Evolutionary conservation across 1,140 invertebrate genomes (phyloP), one percentile per base, ranked within the genome.

Genomic region (Bombus haemorrhoidalis): DNA sequence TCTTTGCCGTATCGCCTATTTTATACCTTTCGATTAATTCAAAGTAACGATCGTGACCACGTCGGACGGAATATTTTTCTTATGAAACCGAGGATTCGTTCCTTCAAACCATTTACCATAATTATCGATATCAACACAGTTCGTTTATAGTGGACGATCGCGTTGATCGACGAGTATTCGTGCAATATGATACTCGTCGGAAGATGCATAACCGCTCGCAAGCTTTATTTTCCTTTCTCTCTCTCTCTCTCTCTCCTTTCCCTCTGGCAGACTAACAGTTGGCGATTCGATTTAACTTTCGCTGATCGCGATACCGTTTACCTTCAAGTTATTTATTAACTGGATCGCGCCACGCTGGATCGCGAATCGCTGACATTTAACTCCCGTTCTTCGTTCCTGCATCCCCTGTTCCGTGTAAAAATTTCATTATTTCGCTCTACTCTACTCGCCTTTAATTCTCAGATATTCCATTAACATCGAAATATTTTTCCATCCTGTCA

Each of bases 321-420:
- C 47, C 18, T 22, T 22, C 53, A 9, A 41, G 34, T 76, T 76
- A 76, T 37, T 76, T 57, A 76, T 59, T 76, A 76, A 76, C 43
- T 37, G 15, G 74, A 57, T 74, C 34, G 72, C 25, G 10, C 32
- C 18, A 59, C 32, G 47, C 25, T 25, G 4, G 32, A 18, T n/a
- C 32, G 25, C 73, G 47, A 75, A 34, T 75, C 47, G 47, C 47
- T 59, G 47, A 76, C 74, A 22, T 76, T 76, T 34, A 59, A 76
- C 74, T 0, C 10, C 10, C 53, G 53, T 34, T 76, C 37, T 37
- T 59, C 47, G 8, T 76, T 32, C 18, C 43, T 47, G 18, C 72
- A 4, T 76, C 28, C 9, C 34, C 9, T 18, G n/a, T 28, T 9
- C 10, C 57, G 53, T 57, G 2, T 39, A 39, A 59, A 53, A 53